Evolutionary conservation across 2,113 vertebrate species (phyloP).

Genomic region (Gnathonemus longibarbis): DNA sequence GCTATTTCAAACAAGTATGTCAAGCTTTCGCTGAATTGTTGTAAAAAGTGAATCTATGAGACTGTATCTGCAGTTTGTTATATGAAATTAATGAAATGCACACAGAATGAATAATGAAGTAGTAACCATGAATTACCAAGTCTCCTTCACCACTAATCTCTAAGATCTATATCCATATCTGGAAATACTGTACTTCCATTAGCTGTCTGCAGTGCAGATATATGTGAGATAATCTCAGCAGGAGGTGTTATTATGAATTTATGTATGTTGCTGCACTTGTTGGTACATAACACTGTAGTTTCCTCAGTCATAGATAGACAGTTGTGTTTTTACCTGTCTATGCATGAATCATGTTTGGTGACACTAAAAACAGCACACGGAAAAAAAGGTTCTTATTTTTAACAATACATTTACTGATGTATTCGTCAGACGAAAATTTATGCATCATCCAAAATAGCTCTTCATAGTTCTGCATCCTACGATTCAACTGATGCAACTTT

Average conservation of each 20-base stretch:
- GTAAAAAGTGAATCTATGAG: neutral
- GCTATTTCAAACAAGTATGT: neutral
- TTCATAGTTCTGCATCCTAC: neutral
- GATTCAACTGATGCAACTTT: neutral
- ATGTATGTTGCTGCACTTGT: neutral
- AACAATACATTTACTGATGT: neutral
- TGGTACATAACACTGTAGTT: neutral
- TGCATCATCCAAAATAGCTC: conserved; percentile 5
- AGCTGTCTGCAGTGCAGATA: neutral
- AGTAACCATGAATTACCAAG: neutral
- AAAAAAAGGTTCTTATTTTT: neutral
- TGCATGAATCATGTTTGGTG: neutral
- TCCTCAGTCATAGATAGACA: neutral
- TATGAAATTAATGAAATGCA: neutral
- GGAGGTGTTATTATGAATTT: neutral
- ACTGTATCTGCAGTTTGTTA: neutral
- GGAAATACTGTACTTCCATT: neutral
- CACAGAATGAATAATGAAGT: neutral
- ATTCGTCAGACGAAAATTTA: neutral
- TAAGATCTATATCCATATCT: neutral
- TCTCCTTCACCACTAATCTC: neutral
- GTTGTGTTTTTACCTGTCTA: neutral
- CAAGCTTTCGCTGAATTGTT: neutral
- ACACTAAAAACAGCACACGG: neutral
- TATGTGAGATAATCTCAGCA: neutral